Evolutionary conservation across 2,888 invertebrate genomes (phyloP).

Genomic region (Argyresthia albistria): DNA sequence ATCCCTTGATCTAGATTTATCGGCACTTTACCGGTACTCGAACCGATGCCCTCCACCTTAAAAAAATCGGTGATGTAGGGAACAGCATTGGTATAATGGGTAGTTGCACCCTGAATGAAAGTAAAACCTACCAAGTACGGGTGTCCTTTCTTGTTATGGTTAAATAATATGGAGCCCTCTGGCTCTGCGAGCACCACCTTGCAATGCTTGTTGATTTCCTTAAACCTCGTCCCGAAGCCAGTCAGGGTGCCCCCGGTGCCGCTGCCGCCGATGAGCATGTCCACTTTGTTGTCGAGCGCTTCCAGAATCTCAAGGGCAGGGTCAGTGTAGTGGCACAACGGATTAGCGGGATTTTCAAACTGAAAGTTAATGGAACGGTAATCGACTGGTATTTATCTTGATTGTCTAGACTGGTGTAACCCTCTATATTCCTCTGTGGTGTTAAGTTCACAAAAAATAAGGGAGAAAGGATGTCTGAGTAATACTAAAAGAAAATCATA

Average conservation of each 20-base stretch:
- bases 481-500: too few relatives aligned
- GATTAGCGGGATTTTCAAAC: conserved; percentile 96
- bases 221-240: conserved; percentile 94
- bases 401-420: too few relatives aligned
- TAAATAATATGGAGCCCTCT: conserved; percentile 85
- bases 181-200: conserved; percentile 93
- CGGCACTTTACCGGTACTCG: conserved; percentile 89
- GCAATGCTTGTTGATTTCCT: conserved; percentile 86
- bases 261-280: conserved; percentile 90
- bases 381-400: too few relatives aligned
- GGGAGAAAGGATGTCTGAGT: too few relatives aligned
- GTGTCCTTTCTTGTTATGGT: not conserved
- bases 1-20: conserved; percentile 86
- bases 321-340: conserved; percentile 96
- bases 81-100: too few relatives aligned
- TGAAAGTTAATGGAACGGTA: conserved; percentile 30
- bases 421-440: too few relatives aligned
- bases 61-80: not conserved
- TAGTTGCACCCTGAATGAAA: too few relatives aligned
- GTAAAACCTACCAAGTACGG: not conserved
- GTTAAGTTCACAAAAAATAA: too few relatives aligned
- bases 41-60: conserved; percentile 88
- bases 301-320: conserved; percentile 95
- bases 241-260: conserved; percentile 97
- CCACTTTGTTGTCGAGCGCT: conserved; percentile 80